Percentiles rank a stretch among this genome's conserved stretches.
Evolutionary conservation across 2,113 vertebrate species (phyloP).

Genomic region (Sardina pilchardus): DNA sequence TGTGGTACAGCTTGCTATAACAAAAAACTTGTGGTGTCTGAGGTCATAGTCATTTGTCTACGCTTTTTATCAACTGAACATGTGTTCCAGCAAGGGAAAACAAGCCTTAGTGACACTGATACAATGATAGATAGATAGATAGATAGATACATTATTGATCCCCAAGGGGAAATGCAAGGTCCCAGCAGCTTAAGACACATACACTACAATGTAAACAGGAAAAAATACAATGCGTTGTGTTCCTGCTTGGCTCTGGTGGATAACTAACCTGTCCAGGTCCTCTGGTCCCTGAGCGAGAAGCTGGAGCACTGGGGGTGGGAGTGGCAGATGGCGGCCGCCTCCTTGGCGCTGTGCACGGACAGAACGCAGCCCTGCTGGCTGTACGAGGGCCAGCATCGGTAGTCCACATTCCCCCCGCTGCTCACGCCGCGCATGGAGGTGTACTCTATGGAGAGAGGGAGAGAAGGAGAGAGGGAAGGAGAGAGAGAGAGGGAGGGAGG

Average conservation of each 20-base stretch:
- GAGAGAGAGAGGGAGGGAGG: background rate
- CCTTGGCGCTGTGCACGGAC: slow-evolving; percentile 75
- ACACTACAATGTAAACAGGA: too few species aligned
- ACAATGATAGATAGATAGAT: too few species aligned
- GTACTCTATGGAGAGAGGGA: slow-evolving; percentile 70
- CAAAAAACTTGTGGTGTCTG: background rate
- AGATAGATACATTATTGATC: too few species aligned
- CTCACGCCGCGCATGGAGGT: slow-evolving; percentile 71
- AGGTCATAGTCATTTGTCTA: background rate
- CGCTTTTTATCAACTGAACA: background rate
- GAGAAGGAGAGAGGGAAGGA: too few species aligned
- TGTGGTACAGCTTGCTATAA: background rate
- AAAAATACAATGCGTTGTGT: background rate
- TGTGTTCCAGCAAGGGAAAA: background rate
- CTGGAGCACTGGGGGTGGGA: slow-evolving; percentile 77
- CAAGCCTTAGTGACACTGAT: background rate
- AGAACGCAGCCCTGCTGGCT: slow-evolving; percentile 82
- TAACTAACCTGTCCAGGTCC: slow-evolving; percentile 83
- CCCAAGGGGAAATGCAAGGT: too few species aligned
- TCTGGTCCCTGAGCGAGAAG: slow-evolving; percentile 75
- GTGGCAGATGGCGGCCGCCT: slow-evolving; percentile 80
- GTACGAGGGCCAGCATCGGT: slow-evolving; percentile 89
- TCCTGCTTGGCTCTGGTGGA: background rate
- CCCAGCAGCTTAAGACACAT: too few species aligned
- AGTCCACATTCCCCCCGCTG: slow-evolving; percentile 69